phyloP scores from a whole-genome alignment of 2,888 invertebrate species.

The Synergus japonicus region DNA sequence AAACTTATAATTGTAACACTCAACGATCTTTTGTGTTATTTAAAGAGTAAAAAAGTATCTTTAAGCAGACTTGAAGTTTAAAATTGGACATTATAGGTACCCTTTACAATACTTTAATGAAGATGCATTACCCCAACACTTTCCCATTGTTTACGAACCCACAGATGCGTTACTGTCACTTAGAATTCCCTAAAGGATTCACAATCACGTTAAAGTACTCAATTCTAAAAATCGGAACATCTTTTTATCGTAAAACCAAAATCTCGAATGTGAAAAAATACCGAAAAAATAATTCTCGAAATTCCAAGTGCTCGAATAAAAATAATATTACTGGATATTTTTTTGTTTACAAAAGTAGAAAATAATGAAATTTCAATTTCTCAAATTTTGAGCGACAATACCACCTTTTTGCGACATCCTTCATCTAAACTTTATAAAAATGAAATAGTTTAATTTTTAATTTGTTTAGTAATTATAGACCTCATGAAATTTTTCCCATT shows the following conservation, averaged over 20 bases:
- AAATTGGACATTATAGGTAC: neutral
- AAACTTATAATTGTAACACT: neutral
- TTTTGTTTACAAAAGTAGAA: too few relatives aligned
- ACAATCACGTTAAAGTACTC: conserved; percentile 1
- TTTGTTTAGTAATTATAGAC: neutral
- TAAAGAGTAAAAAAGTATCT: neutral
- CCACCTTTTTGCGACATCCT: too few relatives aligned
- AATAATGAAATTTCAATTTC: too few relatives aligned
- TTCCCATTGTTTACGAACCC: conserved; percentile 12
- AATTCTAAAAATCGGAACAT: neutral
- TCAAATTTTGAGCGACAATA: too few relatives aligned
- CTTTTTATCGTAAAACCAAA: neutral
- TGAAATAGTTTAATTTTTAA: neutral
- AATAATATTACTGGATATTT: too few relatives aligned
- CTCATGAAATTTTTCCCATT: neutral
- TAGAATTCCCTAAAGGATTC: neutral
- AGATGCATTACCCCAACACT: conserved; percentile 31
- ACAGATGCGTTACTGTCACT: conserved; percentile 29
- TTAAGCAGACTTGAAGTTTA: neutral
- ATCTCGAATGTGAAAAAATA: too few relatives aligned
- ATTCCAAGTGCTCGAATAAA: too few relatives aligned
- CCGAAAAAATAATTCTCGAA: too few relatives aligned
- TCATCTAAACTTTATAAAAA: too few relatives aligned
- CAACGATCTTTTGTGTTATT: conserved; percentile 9
- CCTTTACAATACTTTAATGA: conserved; percentile 36